Conservation (phyloP, 1,140 invertebrate genomes). For the Dreissena rostriformis region DNA sequence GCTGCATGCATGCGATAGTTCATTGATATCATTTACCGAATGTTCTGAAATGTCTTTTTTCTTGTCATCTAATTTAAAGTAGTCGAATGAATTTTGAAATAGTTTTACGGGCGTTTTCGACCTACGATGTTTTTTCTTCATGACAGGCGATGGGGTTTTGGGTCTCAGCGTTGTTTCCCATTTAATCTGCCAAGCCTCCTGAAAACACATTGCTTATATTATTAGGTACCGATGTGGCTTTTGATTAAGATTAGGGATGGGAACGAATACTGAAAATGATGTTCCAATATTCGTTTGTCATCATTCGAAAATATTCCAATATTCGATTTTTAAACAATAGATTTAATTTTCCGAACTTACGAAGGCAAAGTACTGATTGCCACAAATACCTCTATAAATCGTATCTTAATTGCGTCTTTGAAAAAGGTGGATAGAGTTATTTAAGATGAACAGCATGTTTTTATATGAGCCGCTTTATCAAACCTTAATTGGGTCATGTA, state of each 20-base stretch:
- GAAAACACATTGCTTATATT: constrained; percentile 1
- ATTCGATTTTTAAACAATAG: too few species aligned
- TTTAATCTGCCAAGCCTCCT: constrained; percentile 54
- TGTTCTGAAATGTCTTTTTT: neutral
- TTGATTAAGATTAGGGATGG: neutral
- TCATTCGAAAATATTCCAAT: too few species aligned
- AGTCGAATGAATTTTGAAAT: constrained; percentile 27
- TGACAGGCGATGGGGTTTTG: constrained; percentile 1
- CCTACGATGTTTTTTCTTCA: neutral
- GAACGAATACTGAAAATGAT: too few species aligned
- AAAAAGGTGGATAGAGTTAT: too few species aligned
- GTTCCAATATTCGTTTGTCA: too few species aligned
- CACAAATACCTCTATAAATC: too few species aligned
- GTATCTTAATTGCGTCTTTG: too few species aligned
- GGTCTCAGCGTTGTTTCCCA: constrained; percentile 48
- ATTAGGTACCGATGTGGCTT: neutral
- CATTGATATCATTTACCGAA: neutral
- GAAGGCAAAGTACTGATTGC: too few species aligned
- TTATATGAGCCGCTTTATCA: neutral
- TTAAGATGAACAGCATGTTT: too few species aligned
- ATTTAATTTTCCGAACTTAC: too few species aligned
- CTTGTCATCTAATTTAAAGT: neutral
- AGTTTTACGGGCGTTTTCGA: constrained; percentile 32
- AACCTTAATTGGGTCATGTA: neutral
- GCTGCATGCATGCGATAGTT: neutral